phyloP scores from a whole-genome alignment of 2,797 vertebrate genomes.

The Sphenodon punctatus region DNA sequence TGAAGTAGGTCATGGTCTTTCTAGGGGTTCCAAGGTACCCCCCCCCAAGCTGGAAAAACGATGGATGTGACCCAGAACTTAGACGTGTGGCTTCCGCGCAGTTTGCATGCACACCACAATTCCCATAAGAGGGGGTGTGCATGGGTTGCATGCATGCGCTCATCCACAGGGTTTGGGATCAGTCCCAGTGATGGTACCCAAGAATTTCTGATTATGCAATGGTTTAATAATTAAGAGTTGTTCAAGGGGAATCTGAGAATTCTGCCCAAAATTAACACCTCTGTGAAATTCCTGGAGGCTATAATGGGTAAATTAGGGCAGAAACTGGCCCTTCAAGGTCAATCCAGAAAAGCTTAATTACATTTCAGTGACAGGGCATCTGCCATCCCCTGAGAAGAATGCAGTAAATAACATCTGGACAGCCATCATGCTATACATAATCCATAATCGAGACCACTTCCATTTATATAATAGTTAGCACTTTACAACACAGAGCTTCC shows the following conservation, averaged over 20 bases:
- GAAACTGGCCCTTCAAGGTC: background rate
- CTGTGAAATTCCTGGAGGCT: too few species aligned
- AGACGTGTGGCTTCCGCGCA: too few species aligned
- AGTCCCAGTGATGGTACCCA: too few species aligned
- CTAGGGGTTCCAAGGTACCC: background rate
- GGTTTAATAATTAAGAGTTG: background rate
- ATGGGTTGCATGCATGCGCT: background rate
- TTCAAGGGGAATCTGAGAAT: background rate
- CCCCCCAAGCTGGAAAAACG: background rate
- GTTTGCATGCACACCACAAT: too few species aligned
- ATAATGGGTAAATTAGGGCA: background rate
- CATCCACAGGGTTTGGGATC: too few species aligned
- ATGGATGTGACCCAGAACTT: too few species aligned
- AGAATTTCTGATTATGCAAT: too few species aligned
- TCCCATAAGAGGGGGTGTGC: too few species aligned
- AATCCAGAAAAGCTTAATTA: background rate
- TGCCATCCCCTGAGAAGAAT: background rate
- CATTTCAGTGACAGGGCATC: background rate
- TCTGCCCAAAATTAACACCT: background rate
- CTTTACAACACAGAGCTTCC: background rate
- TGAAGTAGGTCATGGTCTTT: background rate
- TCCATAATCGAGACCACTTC: background rate
- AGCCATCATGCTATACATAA: background rate
- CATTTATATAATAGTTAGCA: background rate
- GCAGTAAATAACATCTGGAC: background rate